Percentiles rank a stretch among this genome's conserved stretches.
phyloP scores from a whole-genome alignment of 1,140 invertebrate species.

The Radopholus similis region DNA sequence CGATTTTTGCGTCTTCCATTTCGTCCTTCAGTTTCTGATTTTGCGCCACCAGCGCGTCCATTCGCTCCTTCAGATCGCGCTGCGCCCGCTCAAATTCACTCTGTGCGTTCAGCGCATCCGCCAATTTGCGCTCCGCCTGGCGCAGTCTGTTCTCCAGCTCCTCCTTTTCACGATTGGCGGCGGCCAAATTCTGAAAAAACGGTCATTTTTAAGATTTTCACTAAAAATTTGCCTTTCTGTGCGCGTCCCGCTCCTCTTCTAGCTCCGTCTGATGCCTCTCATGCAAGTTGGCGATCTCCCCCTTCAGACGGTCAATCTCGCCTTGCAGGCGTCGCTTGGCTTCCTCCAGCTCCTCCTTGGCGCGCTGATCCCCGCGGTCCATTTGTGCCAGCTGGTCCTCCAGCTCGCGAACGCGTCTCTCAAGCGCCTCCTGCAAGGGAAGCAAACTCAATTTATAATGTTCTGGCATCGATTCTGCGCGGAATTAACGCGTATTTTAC shows the following conservation, averaged over 20 bases:
- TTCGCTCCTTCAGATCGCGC: conserved; percentile 52
- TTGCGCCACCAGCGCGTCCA: conserved; percentile 33
- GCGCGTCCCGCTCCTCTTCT: conserved; percentile 54
- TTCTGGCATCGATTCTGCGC: no score
- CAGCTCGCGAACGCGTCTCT: conserved; percentile 48
- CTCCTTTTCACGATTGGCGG: conserved; percentile 47
- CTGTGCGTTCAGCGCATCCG: conserved; percentile 54
- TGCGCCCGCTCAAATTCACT: conserved; percentile 50
- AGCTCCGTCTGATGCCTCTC: conserved; percentile 56
- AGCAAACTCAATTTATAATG: neutral
- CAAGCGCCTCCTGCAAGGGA: conserved; percentile 46
- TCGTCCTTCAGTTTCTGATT: conserved; percentile 59
- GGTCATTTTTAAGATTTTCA: neutral
- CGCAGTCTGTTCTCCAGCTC: conserved; percentile 51
- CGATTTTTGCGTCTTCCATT: conserved; percentile 51
- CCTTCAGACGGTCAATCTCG: conserved; percentile 55
- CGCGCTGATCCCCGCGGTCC: conserved; percentile 25
- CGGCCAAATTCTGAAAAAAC: conserved; percentile 48
- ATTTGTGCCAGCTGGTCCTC: conserved; percentile 52
- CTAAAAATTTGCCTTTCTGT: conserved; percentile 40
- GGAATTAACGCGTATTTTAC: no score
- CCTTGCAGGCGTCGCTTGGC: conserved; percentile 50
- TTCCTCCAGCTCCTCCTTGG: conserved; percentile 51
- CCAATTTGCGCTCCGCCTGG: conserved; percentile 47
- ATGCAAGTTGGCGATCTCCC: conserved; percentile 46